Conservation (phyloP, 2,797 vertebrate species). For the Hyperoplus immaculatus region DNA sequence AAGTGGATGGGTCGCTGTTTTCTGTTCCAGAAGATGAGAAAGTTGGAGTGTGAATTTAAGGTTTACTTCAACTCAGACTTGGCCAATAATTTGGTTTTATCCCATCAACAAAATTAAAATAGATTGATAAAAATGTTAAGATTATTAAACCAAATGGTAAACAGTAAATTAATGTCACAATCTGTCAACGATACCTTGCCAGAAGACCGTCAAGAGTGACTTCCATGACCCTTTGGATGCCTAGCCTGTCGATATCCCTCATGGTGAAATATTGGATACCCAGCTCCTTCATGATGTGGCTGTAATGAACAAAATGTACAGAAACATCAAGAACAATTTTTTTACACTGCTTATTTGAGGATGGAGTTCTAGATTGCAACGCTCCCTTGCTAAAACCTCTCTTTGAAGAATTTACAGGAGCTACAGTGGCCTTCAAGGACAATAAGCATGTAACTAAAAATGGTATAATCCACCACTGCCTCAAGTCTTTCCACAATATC, state of each 20-base stretch:
- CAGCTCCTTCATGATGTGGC: slow-evolving; percentile 94
- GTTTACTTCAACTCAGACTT: background rate
- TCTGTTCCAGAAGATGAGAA: slow-evolving; percentile 74
- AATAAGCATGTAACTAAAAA: too few species aligned
- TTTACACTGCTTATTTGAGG: too few species aligned
- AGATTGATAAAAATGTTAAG: too few species aligned
- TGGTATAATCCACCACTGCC: too few species aligned
- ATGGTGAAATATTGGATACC: slow-evolving; percentile 97
- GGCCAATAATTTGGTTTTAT: background rate
- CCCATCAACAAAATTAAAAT: background rate
- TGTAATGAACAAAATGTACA: slow-evolving; percentile 67
- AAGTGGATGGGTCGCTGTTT: slow-evolving; percentile 94
- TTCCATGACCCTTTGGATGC: slow-evolving; percentile 98
- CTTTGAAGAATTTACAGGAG: too few species aligned
- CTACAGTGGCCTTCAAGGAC: too few species aligned
- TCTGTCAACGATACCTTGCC: slow-evolving; percentile 86
- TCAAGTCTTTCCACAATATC: too few species aligned
- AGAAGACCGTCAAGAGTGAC: slow-evolving; percentile 93
- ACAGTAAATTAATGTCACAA: background rate
- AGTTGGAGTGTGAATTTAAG: background rate
- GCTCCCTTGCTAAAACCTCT: too few species aligned
- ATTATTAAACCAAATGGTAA: background rate
- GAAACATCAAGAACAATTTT: background rate
- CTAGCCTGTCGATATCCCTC: slow-evolving; percentile 95
- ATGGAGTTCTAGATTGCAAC: too few species aligned